A percentile compares a stretch with the other conserved stretches of the same genome.
phyloP scores from a whole-genome alignment of 1,140 invertebrate species.

The Bombus difficillimus region DNA sequence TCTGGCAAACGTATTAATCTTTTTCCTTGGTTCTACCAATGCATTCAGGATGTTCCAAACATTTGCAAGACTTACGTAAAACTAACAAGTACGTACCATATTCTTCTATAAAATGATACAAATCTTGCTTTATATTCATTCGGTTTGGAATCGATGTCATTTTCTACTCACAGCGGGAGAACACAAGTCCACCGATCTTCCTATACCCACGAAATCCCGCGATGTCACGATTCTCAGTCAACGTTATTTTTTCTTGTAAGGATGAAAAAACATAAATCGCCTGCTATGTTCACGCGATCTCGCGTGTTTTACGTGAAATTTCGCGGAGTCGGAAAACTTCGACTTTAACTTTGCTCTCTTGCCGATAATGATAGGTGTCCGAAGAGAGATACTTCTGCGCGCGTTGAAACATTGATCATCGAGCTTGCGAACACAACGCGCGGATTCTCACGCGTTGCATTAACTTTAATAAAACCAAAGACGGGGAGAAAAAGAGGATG shows the following conservation, averaged over 20 bases:
- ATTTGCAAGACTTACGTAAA: too few species aligned
- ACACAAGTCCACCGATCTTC: not conserved
- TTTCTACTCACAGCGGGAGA: rapidly evolving
- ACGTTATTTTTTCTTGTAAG: not conserved
- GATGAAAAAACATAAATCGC: not conserved
- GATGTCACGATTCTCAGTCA: not conserved
- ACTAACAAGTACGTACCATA: too few species aligned
- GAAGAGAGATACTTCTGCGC: not conserved
- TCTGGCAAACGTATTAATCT: too few species aligned
- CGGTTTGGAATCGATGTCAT: not conserved
- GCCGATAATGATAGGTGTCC: constrained; percentile 8
- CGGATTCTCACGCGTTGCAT: not conserved
- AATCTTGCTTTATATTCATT: too few species aligned
- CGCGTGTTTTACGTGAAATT: not conserved
- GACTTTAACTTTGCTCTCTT: not conserved
- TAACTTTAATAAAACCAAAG: not conserved
- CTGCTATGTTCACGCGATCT: not conserved
- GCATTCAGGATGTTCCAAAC: too few species aligned
- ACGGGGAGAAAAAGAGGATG: too few species aligned
- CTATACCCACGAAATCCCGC: not conserved
- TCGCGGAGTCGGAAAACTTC: not conserved
- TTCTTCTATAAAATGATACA: too few species aligned
- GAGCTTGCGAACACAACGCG: not conserved
- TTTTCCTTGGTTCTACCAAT: too few species aligned
- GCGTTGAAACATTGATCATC: not conserved